Conservation (phyloP, 2,113 vertebrate genomes). For the Mus spicilegus region DNA sequence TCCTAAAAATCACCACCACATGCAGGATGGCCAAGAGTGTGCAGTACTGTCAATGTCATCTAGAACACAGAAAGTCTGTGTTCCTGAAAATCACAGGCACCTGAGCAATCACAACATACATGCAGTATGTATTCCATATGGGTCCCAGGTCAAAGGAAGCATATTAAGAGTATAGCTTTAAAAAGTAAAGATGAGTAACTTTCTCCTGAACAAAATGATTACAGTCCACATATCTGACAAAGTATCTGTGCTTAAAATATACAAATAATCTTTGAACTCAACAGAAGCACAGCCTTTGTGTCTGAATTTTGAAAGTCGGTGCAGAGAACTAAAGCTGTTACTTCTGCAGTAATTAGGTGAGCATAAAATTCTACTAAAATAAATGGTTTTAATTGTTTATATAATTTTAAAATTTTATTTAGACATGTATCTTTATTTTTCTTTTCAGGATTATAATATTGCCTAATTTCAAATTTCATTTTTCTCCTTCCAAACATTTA, state of each 20-base stretch:
- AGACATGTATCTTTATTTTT: background rate
- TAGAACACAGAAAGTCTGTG: background rate
- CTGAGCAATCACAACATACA: background rate
- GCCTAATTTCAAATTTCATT: background rate
- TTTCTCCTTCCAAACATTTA: background rate
- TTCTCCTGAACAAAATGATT: background rate
- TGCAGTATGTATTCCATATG: background rate
- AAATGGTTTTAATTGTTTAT: background rate
- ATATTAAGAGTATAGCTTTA: background rate
- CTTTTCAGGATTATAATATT: background rate
- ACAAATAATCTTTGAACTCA: slow-evolving; percentile 22
- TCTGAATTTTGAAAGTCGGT: background rate
- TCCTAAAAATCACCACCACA: background rate
- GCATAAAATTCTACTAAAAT: background rate
- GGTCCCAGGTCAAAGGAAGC: background rate
- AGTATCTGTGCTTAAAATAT: background rate
- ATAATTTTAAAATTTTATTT: background rate
- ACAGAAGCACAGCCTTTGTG: background rate
- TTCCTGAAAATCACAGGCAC: background rate
- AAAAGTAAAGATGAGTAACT: background rate
- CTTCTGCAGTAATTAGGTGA: background rate
- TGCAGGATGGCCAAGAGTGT: background rate
- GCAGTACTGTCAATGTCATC: background rate
- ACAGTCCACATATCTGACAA: background rate
- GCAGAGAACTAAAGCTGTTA: background rate